Conservation (phyloP, 2,888 invertebrate species). For the Drepana falcataria region DNA sequence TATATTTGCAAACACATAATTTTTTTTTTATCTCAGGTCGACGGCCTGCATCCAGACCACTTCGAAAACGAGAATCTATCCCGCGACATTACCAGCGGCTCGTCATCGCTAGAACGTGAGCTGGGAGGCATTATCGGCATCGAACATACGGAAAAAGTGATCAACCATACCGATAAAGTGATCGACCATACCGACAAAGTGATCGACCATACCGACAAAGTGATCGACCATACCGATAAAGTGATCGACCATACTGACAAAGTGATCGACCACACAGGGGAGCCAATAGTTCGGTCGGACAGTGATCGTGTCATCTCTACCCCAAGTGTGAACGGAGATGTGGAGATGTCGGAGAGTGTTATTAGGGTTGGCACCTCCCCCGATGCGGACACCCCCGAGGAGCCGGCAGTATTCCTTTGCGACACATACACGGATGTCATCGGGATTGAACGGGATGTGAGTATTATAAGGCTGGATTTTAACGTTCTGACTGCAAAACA, state of each 20-base stretch:
- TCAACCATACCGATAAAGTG: slow-evolving; percentile 12
- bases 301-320: neutral
- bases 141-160: slow-evolving; percentile 17
- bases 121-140: slow-evolving; percentile 26
- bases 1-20: no score
- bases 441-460: slow-evolving; percentile 52
- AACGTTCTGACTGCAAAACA: no score
- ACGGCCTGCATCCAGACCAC: slow-evolving; percentile 57
- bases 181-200: slow-evolving; percentile 7
- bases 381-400: slow-evolving; percentile 51
- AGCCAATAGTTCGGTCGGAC: neutral
- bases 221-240: slow-evolving; percentile 4
- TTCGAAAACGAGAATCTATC: slow-evolving; percentile 42
- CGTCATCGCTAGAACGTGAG: slow-evolving; percentile 64
- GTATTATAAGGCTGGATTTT: neutral
- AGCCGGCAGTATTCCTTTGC: slow-evolving; percentile 54
- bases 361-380: slow-evolving; percentile 11
- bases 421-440: slow-evolving; percentile 54
- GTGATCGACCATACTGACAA: slow-evolving; percentile 2
- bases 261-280: neutral
- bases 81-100: slow-evolving; percentile 53
- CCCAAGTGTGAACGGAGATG: neutral
- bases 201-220: slow-evolving; percentile 8
- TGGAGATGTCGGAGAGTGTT: slow-evolving; percentile 7
- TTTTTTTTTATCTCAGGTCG: slow-evolving; percentile 38